phyloP scores from a whole-genome alignment of 2,113 vertebrate species.

The Sinocyclocheilus anophthalmus region DNA sequence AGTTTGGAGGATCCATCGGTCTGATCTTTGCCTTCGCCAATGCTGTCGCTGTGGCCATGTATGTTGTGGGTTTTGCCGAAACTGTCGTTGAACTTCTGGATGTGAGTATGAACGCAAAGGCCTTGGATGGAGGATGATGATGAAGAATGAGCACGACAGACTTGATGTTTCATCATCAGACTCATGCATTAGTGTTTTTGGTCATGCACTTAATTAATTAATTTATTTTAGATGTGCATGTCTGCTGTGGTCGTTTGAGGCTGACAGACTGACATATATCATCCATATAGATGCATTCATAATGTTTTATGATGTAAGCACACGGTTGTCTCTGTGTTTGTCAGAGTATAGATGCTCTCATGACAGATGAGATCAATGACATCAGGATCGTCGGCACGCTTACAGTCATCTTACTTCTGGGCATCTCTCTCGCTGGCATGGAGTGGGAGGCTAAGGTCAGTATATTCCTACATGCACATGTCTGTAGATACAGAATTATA shows the following conservation, averaged over 20 bases:
- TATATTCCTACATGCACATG: neutral
- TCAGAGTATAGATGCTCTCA: slow-evolving; percentile 86
- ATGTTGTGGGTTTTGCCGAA: slow-evolving; percentile 97
- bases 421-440: slow-evolving; percentile 97
- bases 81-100: slow-evolving; percentile 93
- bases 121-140: neutral
- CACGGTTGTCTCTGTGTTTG: neutral
- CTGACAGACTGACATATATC: no score
- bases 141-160: neutral
- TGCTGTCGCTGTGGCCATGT: slow-evolving; percentile 98
- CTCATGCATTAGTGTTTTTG: no score
- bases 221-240: no score
- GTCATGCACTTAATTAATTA: no score
- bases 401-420: slow-evolving; percentile 89
- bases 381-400: slow-evolving; percentile 95
- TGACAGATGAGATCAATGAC: slow-evolving; percentile 92
- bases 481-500: neutral
- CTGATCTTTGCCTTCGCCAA: slow-evolving; percentile 97
- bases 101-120: slow-evolving; percentile 72
- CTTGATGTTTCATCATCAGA: no score
- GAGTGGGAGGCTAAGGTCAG: slow-evolving; percentile 93
- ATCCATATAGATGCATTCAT: neutral
- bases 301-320: neutral
- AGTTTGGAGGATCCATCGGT: slow-evolving; percentile 96
- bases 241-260: no score